A percentile compares a stretch with the other conserved stretches of the same genome.
Evolutionary conservation across 2,797 vertebrate species (phyloP).

Genomic region (Esox masquinongy): DNA sequence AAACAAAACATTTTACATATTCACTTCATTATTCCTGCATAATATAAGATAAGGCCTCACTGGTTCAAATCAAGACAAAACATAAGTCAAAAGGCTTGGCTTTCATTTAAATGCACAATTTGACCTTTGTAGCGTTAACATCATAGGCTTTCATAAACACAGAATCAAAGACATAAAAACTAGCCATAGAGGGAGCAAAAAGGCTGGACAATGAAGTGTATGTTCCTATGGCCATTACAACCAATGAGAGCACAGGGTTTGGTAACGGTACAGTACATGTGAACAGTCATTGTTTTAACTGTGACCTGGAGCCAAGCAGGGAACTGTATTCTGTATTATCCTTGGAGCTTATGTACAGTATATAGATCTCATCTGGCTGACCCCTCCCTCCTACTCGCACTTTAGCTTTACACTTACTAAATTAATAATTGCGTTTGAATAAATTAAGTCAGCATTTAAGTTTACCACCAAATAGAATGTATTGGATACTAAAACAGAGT

Average conservation of each 20-base stretch:
- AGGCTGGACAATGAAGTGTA: neutral
- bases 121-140: conserved; percentile 25
- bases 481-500: neutral
- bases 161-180: conserved; percentile 10
- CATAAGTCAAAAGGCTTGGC: conserved; percentile 10
- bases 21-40: conserved; percentile 37
- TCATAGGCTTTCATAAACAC: conserved; percentile 31
- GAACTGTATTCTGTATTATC: neutral
- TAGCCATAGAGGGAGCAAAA: neutral
- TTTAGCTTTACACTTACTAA: neutral
- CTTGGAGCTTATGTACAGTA: neutral
- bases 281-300: neutral
- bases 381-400: neutral
- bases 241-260: neutral
- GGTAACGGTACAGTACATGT: neutral
- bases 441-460: neutral
- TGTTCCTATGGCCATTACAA: neutral
- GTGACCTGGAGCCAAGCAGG: neutral
- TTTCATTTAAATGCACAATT: conserved; percentile 16
- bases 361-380: neutral
- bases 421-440: neutral
- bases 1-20: neutral
- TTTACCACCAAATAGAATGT: neutral
- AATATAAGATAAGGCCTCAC: conserved; percentile 14
- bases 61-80: conserved; percentile 7